Evolutionary conservation across 2,888 invertebrate genomes (phyloP), one percentile per base, ranked within the genome.

Genomic region (Anoplius nigerrimus): DNA sequence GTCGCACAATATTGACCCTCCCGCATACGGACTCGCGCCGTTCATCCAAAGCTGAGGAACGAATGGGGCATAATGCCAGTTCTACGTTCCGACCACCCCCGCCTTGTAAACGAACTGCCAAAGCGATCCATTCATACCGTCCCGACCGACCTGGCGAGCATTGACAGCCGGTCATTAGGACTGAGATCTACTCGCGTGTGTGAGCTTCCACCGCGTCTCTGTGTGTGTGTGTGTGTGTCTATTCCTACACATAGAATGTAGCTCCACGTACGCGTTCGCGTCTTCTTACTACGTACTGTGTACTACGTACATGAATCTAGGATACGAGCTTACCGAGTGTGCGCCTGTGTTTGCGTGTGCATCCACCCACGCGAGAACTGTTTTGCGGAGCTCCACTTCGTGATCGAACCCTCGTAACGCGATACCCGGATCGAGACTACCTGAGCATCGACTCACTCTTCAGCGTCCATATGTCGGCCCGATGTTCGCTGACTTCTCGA

Each of bases 131-230:
- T 84, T 86, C 82, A 86, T 75, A 11, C 11, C 11, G 34, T 62
- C 70, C 34, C 20, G 15, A 46, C 55, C 70, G 64, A 66, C 59
- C 22, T 27, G 57, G 68, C 74, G 78, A 74, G 71, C 81, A 87
- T 86, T 87, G 87, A 87, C 87, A 87, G 87, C 84, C 84, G 84
- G 85, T 87, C 87, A 86, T 88, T 87, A 84, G 81, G 75, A 75
- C 74, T 75, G 62, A 54, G 6, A 24, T 18, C n/a, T n/a, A n/a
- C n/a, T n/a, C n/a, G n/a, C n/a, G n/a, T n/a, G n/a, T n/a, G 27
- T 15, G 24, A 55, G 11, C 18, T 27, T 24, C 43, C 16, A 6
- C 11, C 5, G 11, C 22, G n/a, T 18, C 13, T 27, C 5, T 13
- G 13, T 16, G 21, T n/a, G 4, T 20, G 11, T 6, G 18, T 16